These are phyloP conservation scores for Rhinoraja longicauda DNA, from an alignment of 2,797 vertebrate species.

Conservation along the genomic window DNA sequence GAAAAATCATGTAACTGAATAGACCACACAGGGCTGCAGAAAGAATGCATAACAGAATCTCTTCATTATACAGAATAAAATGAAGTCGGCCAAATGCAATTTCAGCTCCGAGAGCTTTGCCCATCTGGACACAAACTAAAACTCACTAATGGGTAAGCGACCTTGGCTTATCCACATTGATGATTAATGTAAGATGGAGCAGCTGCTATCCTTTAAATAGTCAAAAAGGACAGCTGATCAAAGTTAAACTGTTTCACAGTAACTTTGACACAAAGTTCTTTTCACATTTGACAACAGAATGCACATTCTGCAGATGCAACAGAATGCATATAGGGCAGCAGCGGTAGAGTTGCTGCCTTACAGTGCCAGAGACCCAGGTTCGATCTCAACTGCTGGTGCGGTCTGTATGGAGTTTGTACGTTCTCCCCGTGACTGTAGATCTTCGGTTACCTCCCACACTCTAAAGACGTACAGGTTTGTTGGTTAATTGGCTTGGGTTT, in stretches of 20 bases:
- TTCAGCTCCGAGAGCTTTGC: slow-evolving; percentile 3
- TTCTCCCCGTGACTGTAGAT: too few relatives aligned
- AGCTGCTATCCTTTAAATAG: slow-evolving; percentile 5
- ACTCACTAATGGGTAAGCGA: slow-evolving; percentile 22
- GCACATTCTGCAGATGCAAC: too few relatives aligned
- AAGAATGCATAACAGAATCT: neutral
- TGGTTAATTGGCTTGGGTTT: too few relatives aligned
- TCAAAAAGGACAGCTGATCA: neutral
- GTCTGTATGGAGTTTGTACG: too few relatives aligned
- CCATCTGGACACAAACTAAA: slow-evolving; percentile 13
- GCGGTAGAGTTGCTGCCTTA: too few relatives aligned
- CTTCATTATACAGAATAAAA: neutral
- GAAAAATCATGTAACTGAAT: neutral
- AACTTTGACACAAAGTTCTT: neutral
- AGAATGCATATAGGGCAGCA: too few relatives aligned
- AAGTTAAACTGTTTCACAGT: neutral
- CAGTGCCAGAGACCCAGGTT: too few relatives aligned
- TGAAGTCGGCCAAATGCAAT: slow-evolving; percentile 7
- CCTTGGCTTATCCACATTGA: slow-evolving; percentile 16
- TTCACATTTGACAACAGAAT: neutral
- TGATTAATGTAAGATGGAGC: slow-evolving; percentile 18
- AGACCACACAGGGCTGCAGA: neutral
- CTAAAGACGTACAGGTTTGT: too few relatives aligned
- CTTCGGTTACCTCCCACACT: too few relatives aligned
- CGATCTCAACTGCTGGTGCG: too few relatives aligned